Evolutionary conservation across 2,113 vertebrate species (phyloP).

Genomic region (Lepus timidus): DNA sequence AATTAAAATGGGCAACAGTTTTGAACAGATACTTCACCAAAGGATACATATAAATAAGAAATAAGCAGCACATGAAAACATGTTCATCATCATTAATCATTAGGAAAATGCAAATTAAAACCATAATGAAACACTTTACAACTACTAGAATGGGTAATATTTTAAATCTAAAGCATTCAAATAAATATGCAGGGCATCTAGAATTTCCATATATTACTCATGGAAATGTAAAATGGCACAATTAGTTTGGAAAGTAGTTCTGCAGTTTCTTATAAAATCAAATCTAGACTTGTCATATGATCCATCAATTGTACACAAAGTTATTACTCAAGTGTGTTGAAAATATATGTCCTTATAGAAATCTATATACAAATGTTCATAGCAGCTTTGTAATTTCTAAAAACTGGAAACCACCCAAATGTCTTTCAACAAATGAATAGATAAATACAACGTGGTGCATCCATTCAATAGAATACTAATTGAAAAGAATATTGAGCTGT

Average conservation of each 20-base stretch:
- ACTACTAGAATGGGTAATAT: neutral
- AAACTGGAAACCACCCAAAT: neutral
- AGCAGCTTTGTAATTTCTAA: neutral
- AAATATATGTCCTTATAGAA: neutral
- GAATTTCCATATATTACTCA: neutral
- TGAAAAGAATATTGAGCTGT: neutral
- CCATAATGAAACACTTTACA: neutral
- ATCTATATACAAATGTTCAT: neutral
- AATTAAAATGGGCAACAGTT: neutral
- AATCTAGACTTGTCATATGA: neutral
- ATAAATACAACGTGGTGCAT: neutral
- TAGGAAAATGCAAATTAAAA: neutral
- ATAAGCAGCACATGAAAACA: neutral
- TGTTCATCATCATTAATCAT: neutral
- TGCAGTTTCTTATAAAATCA: neutral
- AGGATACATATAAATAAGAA: neutral
- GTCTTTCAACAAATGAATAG: neutral
- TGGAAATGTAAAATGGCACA: neutral
- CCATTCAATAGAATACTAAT: neutral
- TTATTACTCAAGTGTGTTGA: neutral
- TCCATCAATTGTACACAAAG: neutral
- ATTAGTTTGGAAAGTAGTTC: neutral
- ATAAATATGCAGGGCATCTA: neutral
- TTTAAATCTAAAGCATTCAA: neutral
- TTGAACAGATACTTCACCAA: neutral